A percentile compares a stretch with the other conserved stretches of the same genome.
Evolutionary conservation across 2,113 vertebrate genomes (phyloP).

Genomic region (Lophochroa leadbeateri): DNA sequence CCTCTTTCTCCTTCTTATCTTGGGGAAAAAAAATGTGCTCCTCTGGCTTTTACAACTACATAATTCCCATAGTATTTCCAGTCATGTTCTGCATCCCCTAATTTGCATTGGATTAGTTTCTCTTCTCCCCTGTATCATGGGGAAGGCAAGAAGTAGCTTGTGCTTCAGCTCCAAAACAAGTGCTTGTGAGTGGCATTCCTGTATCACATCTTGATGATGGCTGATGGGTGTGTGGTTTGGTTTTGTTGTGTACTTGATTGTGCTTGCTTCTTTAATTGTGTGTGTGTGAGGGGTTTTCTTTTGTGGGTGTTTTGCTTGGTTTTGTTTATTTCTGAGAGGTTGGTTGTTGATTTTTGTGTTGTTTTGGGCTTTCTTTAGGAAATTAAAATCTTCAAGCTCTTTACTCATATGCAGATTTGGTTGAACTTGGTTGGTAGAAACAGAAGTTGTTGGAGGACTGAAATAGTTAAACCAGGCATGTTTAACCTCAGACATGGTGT

Average conservation of each 20-base stretch:
- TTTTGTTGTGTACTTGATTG: background rate
- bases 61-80: background rate
- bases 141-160: background rate
- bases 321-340: background rate
- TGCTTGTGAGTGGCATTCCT: background rate
- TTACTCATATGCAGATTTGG: background rate
- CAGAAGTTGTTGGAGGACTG: background rate
- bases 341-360: background rate
- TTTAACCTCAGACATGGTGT: background rate
- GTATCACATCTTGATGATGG: background rate
- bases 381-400: background rate
- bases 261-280: background rate
- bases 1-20: background rate
- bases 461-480: background rate
- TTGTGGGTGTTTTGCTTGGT: background rate
- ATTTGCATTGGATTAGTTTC: background rate
- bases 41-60: background rate
- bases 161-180: background rate
- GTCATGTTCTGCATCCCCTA: background rate
- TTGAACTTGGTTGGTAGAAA: background rate
- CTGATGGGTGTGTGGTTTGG: background rate
- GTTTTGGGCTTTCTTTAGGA: no score
- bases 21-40: background rate
- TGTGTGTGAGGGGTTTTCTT: no score
- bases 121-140: background rate